Evolutionary conservation across 2,797 vertebrate species (phyloP).

Genomic region (Aselliscus stoliczkanus): DNA sequence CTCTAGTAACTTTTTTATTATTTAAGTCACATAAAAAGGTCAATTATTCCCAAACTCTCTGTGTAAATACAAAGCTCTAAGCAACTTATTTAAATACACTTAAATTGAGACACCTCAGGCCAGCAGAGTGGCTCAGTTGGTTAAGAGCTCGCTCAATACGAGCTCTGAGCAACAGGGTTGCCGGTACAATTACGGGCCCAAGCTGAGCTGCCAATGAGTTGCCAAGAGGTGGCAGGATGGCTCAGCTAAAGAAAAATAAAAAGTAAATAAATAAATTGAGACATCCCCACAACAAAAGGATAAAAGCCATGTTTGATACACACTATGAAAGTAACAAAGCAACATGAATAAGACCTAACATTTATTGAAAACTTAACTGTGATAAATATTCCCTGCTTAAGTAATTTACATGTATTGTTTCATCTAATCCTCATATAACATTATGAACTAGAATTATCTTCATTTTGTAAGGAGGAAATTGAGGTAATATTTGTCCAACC

Average conservation of each 20-base stretch:
- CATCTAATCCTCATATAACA: not conserved
- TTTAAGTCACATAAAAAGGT: conserved; percentile 20
- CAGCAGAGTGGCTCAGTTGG: too few relatives aligned
- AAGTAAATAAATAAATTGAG: too few relatives aligned
- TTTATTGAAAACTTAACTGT: not conserved
- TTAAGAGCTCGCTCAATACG: too few relatives aligned
- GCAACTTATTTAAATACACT: not conserved
- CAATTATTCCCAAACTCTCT: not conserved
- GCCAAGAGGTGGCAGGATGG: too few relatives aligned
- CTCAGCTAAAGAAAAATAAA: too few relatives aligned
- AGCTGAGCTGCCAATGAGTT: too few relatives aligned
- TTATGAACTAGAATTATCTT: not conserved
- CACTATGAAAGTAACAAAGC: not conserved
- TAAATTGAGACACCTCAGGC: not conserved
- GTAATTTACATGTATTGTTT: not conserved
- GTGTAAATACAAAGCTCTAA: not conserved
- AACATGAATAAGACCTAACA: not conserved
- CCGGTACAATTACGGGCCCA: too few relatives aligned
- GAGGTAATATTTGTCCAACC: not conserved
- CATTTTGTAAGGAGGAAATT: not conserved
- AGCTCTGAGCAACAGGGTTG: too few relatives aligned
- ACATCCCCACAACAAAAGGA: not conserved
- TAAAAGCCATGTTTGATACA: not conserved
- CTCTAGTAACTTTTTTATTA: not conserved
- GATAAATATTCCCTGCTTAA: not conserved